Evolutionary conservation across 2,888 invertebrate genomes (phyloP), one percentile per base, ranked within the genome.

Genomic region (Biston betularia): DNA sequence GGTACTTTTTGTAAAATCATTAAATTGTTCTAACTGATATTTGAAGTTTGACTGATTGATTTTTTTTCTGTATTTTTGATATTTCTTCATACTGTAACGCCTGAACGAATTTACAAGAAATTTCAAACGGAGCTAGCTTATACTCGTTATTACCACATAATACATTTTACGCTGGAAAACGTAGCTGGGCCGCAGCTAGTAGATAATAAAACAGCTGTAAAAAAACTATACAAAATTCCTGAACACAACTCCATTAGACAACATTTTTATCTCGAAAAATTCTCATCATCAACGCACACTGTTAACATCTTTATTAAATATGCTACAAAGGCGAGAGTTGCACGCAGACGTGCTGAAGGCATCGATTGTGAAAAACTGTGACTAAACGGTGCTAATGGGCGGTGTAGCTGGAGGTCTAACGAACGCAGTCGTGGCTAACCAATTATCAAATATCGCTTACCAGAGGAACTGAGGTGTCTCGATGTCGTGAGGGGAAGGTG

Each of bases 391-490:
- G 80, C 75, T 81, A 80, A 81, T 77, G 66, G 70, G 64, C 50
- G 68, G 69, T 60, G 55, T 63, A 71, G 69, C 56, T 71, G 70
- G 63, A 65, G 71, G 70, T 73, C 68, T 78, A 72, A 75, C 70
- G 48, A 69, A 71, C 63, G 60, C 42, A 55, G 55, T 73, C 85
- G 84, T 86, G 85, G 54, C 12, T 44, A 6, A 42, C 52, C 76
- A 85, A 83, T 85, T 86, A 84, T 77, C 82, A 69, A 62, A 59
- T 56, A 68, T 73, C 71, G 89, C 91, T 92, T 77, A 92, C 92
- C 90, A 82, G 80, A 76, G 71, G 87, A 78, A 76, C 76, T 79
- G 81, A 81, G 84, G 84, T 83, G 83, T 78, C 80, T 86, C 82
- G 83, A 34, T 42, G 49, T 54, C 15, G 75, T 81, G 81, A 76